Base-by-base conservation (phyloP, 2,888 invertebrate species). In the Sepioteuthis lessoniana region DNA sequence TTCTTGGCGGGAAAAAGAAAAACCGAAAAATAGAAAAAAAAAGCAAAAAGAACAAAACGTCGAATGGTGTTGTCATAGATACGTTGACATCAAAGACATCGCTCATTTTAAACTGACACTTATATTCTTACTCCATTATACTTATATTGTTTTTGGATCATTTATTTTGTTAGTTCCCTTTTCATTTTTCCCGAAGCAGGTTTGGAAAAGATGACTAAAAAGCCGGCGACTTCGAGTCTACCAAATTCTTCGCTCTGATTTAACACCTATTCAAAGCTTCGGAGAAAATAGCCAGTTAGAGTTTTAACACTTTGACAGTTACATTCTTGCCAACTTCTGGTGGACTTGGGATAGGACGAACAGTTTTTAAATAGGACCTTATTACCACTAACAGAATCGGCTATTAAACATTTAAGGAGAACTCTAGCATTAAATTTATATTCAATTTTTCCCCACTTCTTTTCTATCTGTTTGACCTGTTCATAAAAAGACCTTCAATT, bases 201-300 rank as follows among this genome's bases (percentile, higher is more conserved):
- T 76, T 76, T 76, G 16, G 76, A n/a, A 76, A 76, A 76, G 76
- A 76, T 76, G 76, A 16, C n/a, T 35, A 76, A n/a, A 76, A n/a
- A 35, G n/a, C 1, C 31, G 60, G 60, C 28, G 5, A 60, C 60
- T 60, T 60, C n/a, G 76, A 76, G 35, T 76, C n/a, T 35, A 76
- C n/a, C 13, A 13, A n/a, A 76, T 10, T 16, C n/a, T 76, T n/a
- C 19, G n/a, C n/a, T 19, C 76, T n/a, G 76, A 76, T 76, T 76
- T 76, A 76, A 76, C 76, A n/a, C n/a, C n/a, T 16, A 76, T 76
- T 76, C 76, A 76, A 76, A 76, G n/a, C n/a, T 19, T n/a, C n/a
- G n/a, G 76, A 76, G n/a, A 76, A 76, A 76, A n/a, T 76, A 76
- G n/a, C 76, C 76, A n/a, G 76, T 76, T 76, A 76, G 76, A 76